phyloP scores from a whole-genome alignment of 2,113 vertebrate genomes.

The Cichladusa arquata region DNA sequence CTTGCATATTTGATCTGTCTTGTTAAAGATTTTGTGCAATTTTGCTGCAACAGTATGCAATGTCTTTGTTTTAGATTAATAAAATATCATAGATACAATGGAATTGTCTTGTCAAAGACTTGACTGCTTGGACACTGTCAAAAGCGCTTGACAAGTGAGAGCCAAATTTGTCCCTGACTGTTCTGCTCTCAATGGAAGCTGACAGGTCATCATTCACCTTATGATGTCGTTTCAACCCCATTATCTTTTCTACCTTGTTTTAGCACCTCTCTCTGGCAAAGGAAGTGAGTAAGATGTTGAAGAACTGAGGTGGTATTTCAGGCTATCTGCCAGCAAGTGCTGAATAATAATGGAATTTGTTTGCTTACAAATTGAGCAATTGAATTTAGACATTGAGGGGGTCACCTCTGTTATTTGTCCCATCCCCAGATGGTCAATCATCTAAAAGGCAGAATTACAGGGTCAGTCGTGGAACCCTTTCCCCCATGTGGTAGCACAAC shows the following conservation, averaged over 20 bases:
- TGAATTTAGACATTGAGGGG: conserved; percentile 38
- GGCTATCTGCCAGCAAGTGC: conserved; percentile 10
- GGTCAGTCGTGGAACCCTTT: conserved; percentile 51
- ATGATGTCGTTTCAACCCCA: conserved; percentile 43
- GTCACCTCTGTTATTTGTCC: conserved; percentile 27
- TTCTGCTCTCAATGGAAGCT: conserved; percentile 15
- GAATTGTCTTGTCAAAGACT: conserved; percentile 44
- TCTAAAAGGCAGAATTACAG: background rate
- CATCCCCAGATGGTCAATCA: conserved; percentile 1
- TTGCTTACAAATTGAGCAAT: conserved; percentile 47
- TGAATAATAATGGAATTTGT: conserved; percentile 58
- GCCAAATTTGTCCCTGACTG: conserved; percentile 27
- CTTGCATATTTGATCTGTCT: conserved; percentile 43
- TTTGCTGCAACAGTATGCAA: conserved; percentile 45
- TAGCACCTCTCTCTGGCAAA: conserved; percentile 52
- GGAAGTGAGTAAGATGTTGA: background rate
- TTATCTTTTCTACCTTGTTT: conserved; percentile 51
- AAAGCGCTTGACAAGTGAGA: background rate
- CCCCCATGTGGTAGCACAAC: conserved; percentile 52
- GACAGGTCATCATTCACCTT: conserved; percentile 56
- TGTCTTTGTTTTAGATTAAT: conserved; percentile 62
- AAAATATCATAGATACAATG: conserved; percentile 51
- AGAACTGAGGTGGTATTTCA: conserved; percentile 26
- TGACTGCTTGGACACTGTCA: conserved; percentile 35
- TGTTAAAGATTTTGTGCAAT: conserved; percentile 54